Percentiles rank a stretch among this genome's conserved stretches.
Conservation (phyloP, 1,140 invertebrate genomes). For the Drosophila subpulchrella region DNA sequence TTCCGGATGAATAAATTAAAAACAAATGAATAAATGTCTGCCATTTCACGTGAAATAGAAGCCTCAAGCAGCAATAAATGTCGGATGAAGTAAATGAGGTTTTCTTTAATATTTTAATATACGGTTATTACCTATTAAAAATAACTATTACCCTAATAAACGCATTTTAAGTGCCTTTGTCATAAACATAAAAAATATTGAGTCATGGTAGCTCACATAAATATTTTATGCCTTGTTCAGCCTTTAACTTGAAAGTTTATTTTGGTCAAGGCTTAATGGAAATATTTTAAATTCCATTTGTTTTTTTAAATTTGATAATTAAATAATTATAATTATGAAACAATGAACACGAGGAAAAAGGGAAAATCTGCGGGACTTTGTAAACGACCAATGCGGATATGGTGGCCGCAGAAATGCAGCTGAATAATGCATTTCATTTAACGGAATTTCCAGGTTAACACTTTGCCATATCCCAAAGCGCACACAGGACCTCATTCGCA, state of each 20-base stretch:
- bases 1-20: slow-evolving; percentile 58
- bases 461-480: background rate
- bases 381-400: slow-evolving; percentile 35
- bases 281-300: background rate
- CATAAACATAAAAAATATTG: too few relatives aligned
- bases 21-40: slow-evolving; percentile 20
- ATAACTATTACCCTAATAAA: too few relatives aligned
- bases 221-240: too few relatives aligned
- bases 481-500: background rate
- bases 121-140: background rate
- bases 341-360: background rate
- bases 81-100: background rate
- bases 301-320: slow-evolving; percentile 6
- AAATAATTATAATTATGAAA: slow-evolving; percentile 3
- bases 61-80: slow-evolving; percentile 19
- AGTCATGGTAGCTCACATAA: too few relatives aligned
- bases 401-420: slow-evolving; percentile 21
- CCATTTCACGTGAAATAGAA: background rate
- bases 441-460: slow-evolving; percentile 66
- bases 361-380: background rate
- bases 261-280: background rate
- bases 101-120: too few relatives aligned
- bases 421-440: slow-evolving; percentile 60
- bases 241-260: too few relatives aligned
- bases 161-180: too few relatives aligned